These are phyloP conservation scores for Amniataba percoides DNA, from an alignment of 2,797 vertebrate species.

Conservation along the genomic window DNA sequence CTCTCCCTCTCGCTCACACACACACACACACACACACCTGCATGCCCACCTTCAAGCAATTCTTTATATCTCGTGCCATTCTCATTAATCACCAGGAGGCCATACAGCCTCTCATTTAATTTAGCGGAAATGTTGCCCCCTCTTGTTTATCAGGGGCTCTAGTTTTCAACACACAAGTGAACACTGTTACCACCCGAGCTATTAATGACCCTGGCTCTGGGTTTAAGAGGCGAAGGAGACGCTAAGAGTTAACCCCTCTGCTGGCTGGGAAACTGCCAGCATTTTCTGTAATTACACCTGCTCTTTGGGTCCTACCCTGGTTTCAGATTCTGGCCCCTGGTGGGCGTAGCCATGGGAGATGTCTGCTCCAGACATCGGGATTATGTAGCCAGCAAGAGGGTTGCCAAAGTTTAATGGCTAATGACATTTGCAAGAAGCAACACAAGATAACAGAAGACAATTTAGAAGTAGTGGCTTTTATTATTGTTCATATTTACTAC, in stretches of 20 bases:
- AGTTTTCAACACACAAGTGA: constrained; percentile 20
- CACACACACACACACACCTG: constrained; percentile 29
- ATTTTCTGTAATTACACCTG: constrained; percentile 75
- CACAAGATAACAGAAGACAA: constrained; percentile 5
- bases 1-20: background rate
- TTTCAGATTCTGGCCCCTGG: constrained; percentile 59
- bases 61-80: constrained; percentile 32
- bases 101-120: constrained; percentile 38
- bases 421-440: constrained; percentile 30
- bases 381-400: constrained; percentile 50
- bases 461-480: constrained; percentile 12
- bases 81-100: constrained; percentile 54
- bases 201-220: constrained; percentile 43
- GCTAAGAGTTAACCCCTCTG: constrained; percentile 60
- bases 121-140: constrained; percentile 31
- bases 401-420: constrained; percentile 49
- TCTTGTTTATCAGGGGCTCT: constrained; percentile 33
- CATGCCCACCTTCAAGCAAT: constrained; percentile 11
- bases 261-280: constrained; percentile 56
- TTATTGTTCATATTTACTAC: background rate
- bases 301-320: constrained; percentile 56
- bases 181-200: constrained; percentile 29
- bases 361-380: constrained; percentile 54
- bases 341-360: constrained; percentile 43
- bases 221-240: constrained; percentile 37